phyloP scores from a whole-genome alignment of 2,797 vertebrate genomes.

The Karalla daura region DNA sequence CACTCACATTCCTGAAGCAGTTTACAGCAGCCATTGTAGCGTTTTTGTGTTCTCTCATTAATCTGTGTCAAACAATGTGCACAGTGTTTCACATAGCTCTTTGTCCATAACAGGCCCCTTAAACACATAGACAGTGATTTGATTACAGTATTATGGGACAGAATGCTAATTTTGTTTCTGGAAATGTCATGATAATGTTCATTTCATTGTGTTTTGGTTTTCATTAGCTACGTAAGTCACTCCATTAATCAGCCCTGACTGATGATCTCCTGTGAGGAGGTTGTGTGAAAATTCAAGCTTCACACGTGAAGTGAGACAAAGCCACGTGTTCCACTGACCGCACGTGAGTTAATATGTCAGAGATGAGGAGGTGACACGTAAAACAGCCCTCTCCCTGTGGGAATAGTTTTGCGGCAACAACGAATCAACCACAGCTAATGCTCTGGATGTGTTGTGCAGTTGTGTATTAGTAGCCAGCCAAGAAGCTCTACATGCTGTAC shows the following conservation, averaged over 20 bases:
- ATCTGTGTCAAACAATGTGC: neutral
- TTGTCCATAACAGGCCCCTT: neutral
- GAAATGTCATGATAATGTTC: neutral
- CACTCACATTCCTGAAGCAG: neutral
- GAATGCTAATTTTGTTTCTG: neutral
- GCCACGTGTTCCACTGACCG: conserved; percentile 27
- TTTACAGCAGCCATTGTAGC: neutral
- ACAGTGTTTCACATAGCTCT: neutral
- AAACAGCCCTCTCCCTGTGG: neutral
- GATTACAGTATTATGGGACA: neutral
- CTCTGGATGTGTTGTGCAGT: neutral
- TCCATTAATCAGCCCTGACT: neutral
- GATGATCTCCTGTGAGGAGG: neutral
- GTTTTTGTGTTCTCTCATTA: no score
- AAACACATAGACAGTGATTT: neutral
- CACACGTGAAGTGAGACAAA: neutral
- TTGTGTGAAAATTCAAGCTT: neutral
- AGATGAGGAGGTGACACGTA: conserved; percentile 35
- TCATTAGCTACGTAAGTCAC: neutral
- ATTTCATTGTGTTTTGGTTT: neutral
- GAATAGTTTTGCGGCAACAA: neutral
- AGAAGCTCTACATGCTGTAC: neutral
- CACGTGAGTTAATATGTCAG: conserved; percentile 26
- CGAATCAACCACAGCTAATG: conserved; percentile 1
- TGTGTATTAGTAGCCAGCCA: neutral